These are phyloP conservation scores for Ciona savignyi DNA, from an alignment of 23 tunicate genomes.

Conservation along the genomic window DNA sequence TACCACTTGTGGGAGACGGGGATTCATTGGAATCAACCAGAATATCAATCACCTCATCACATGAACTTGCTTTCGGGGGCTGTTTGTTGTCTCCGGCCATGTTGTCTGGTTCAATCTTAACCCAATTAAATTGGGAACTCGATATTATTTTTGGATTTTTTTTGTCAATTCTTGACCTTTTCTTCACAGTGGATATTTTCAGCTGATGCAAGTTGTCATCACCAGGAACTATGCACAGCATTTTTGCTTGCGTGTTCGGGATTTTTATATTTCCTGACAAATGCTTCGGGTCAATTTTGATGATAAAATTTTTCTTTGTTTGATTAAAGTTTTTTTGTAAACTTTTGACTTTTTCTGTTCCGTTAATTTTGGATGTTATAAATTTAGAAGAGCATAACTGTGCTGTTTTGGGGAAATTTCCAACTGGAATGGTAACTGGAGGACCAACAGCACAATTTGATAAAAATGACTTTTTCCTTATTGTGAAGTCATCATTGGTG, in stretches of 20 bases:
- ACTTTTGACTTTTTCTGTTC: background rate
- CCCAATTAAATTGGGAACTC: background rate
- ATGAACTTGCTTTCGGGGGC: background rate
- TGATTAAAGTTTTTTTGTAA: background rate
- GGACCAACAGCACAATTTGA: conserved; percentile 5
- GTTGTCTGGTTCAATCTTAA: too few relatives aligned
- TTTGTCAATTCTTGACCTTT: background rate
- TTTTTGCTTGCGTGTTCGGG: background rate
- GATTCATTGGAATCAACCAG: background rate
- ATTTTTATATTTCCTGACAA: background rate
- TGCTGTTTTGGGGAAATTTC: background rate
- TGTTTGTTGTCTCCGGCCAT: background rate
- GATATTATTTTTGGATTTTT: background rate
- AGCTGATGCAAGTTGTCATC: too few relatives aligned
- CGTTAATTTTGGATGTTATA: too few relatives aligned
- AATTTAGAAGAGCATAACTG: background rate
- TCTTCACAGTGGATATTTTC: background rate
- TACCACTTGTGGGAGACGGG: background rate
- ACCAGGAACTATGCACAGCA: background rate
- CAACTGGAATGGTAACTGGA: background rate
- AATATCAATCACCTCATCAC: background rate
- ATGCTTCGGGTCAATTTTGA: background rate
- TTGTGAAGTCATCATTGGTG: background rate
- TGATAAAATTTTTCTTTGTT: background rate
- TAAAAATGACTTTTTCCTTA: background rate